A percentile compares a stretch with the other conserved stretches of the same genome.
These are phyloP conservation scores for Drosophila funebris DNA, from an alignment of 1,140 invertebrate species.

Conservation along the genomic window DNA sequence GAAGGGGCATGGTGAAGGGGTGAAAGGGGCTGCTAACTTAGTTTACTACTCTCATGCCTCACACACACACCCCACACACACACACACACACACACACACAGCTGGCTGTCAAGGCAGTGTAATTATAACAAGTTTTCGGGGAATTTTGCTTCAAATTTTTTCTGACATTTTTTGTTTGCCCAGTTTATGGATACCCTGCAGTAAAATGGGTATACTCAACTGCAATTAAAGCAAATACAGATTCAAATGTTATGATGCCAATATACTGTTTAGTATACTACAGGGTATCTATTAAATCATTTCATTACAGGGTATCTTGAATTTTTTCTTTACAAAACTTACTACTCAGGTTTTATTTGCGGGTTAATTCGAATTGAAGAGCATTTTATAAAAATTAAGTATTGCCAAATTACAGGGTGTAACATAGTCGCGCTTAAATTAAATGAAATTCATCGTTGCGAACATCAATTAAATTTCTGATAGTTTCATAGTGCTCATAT, in stretches of 20 bases:
- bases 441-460: not conserved
- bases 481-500: too few relatives aligned
- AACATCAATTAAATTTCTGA: not conserved
- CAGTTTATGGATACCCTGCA: slow-evolving; percentile 3
- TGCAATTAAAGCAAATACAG: too few relatives aligned
- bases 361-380: too few relatives aligned
- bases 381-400: too few relatives aligned
- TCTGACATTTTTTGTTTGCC: slow-evolving; percentile 4
- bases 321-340: too few relatives aligned
- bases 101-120: slow-evolving; percentile 46
- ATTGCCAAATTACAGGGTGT: not conserved
- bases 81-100: not conserved
- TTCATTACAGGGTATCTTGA: too few relatives aligned
- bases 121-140: slow-evolving; percentile 80
- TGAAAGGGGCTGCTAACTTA: slow-evolving; percentile 24
- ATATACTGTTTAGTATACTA: too few relatives aligned
- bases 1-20: not conserved
- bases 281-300: too few relatives aligned
- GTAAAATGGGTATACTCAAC: not conserved
- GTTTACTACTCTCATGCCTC: slow-evolving; percentile 15
- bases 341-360: too few relatives aligned
- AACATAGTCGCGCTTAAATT: too few relatives aligned
- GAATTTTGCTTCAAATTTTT: slow-evolving; percentile 57
- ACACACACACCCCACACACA: not conserved
- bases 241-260: too few relatives aligned